A percentile compares a stretch with the other conserved stretches of the same genome.
Conservation (phyloP, 2,888 invertebrate species). For the Maniola hyperantus region DNA sequence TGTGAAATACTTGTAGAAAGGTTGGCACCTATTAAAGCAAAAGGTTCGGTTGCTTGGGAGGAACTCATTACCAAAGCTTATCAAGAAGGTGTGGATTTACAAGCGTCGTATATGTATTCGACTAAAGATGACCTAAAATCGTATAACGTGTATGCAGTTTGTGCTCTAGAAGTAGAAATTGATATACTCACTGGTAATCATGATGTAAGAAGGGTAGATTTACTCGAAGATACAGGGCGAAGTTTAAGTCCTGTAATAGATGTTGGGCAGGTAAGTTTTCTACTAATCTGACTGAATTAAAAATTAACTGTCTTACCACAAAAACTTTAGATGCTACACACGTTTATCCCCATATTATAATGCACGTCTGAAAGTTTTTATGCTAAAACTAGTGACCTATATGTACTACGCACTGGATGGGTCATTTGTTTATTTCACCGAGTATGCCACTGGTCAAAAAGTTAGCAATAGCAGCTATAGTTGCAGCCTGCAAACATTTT, state of each 20-base stretch:
- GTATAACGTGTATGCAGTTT: slow-evolving; percentile 85
- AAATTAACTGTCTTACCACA: background rate
- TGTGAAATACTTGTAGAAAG: slow-evolving; percentile 84
- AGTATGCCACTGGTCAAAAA: too few species aligned
- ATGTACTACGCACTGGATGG: too few species aligned
- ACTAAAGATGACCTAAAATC: slow-evolving; percentile 73
- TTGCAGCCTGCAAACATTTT: too few species aligned
- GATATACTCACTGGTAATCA: slow-evolving; percentile 91
- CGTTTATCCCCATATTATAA: too few species aligned
- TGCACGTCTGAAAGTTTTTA: too few species aligned
- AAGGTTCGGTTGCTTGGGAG: slow-evolving; percentile 81
- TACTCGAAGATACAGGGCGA: slow-evolving; percentile 88
- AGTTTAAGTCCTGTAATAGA: slow-evolving; percentile 88
- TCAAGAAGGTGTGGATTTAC: slow-evolving; percentile 79
- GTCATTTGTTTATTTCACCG: too few species aligned
- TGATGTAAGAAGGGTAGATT: slow-evolving; percentile 85
- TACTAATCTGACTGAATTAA: too few species aligned
- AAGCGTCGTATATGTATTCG: slow-evolving; percentile 83
- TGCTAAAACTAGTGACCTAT: too few species aligned
- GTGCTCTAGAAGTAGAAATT: slow-evolving; percentile 87
- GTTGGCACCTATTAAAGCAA: slow-evolving; percentile 82
- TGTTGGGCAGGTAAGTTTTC: slow-evolving; percentile 85
- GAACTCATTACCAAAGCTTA: slow-evolving; percentile 81
- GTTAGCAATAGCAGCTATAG: too few species aligned
- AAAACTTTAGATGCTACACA: too few species aligned